phyloP scores from a whole-genome alignment of 2,888 invertebrate species.

The Drosophila phalerata region DNA sequence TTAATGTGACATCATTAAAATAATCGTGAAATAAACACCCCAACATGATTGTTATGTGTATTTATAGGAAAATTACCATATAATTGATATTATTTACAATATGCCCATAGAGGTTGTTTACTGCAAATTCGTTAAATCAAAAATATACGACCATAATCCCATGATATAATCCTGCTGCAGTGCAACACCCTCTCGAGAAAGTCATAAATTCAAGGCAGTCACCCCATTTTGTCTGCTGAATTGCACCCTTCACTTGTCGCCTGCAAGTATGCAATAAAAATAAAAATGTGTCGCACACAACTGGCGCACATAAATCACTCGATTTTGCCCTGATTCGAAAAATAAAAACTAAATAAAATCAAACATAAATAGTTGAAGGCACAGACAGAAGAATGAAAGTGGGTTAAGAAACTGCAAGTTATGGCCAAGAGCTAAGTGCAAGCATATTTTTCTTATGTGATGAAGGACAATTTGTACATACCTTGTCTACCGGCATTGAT shows the following conservation, averaged over 20 bases:
- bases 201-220: slow-evolving; percentile 63
- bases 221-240: slow-evolving; percentile 56
- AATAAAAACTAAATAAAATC: slow-evolving; percentile 14
- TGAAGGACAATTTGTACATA: slow-evolving; percentile 85
- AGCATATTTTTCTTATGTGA: neutral
- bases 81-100: slow-evolving; percentile 16
- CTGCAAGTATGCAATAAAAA: slow-evolving; percentile 73
- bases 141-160: slow-evolving; percentile 48
- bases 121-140: slow-evolving; percentile 37
- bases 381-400: slow-evolving; percentile 41
- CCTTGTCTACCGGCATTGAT: slow-evolving; percentile 98
- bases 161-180: slow-evolving; percentile 53
- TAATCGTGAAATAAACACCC: neutral
- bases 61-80: slow-evolving; percentile 13
- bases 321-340: slow-evolving; percentile 35
- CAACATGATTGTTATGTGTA: neutral
- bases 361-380: slow-evolving; percentile 31
- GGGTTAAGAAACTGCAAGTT: slow-evolving; percentile 58
- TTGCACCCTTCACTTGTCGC: slow-evolving; percentile 58
- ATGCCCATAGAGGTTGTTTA: slow-evolving; percentile 23
- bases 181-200: slow-evolving; percentile 49
- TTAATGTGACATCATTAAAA: neutral
- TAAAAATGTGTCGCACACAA: slow-evolving; percentile 64
- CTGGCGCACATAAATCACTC: slow-evolving; percentile 66
- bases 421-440: neutral